phyloP scores from a whole-genome alignment of 2,888 invertebrate genomes.

The Agapetus fuscipes region DNA sequence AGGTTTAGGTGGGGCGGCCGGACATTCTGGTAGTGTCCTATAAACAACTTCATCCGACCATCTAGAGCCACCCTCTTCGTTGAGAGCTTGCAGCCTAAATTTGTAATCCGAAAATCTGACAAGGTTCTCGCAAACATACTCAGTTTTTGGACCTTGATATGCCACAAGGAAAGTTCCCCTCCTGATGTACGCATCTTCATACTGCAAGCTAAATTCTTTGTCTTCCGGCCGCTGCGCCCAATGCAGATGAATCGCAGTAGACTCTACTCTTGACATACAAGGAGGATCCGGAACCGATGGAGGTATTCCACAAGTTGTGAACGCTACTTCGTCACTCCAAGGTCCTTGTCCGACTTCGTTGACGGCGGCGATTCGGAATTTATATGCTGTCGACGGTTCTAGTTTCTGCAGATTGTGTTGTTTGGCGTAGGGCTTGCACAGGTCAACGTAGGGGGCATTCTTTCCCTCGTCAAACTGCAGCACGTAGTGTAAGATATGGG shows the following conservation, averaged over 20 bases:
- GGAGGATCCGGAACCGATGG: conserved; percentile 75
- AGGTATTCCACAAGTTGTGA: conserved; percentile 69
- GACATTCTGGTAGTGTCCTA: conserved; percentile 70
- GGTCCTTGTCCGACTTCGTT: conserved; percentile 70
- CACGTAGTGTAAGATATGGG: conserved; percentile 64
- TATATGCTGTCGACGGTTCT: conserved; percentile 69
- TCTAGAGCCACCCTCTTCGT: conserved; percentile 72
- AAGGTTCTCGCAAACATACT: conserved; percentile 57
- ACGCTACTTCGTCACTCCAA: conserved; percentile 58
- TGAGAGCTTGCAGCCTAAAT: conserved; percentile 72
- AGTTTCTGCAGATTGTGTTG: conserved; percentile 69
- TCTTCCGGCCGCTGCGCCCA: conserved; percentile 71
- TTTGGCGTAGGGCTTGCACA: conserved; percentile 61
- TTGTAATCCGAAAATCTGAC: conserved; percentile 70
- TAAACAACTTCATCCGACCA: conserved; percentile 76
- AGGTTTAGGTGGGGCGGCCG: conserved; percentile 68
- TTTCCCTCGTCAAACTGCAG: conserved; percentile 70
- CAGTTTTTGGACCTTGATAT: conserved; percentile 66
- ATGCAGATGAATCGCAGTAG: conserved; percentile 55
- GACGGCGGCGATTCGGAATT: conserved; percentile 73
- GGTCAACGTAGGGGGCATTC: conserved; percentile 59
- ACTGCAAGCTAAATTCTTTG: conserved; percentile 74
- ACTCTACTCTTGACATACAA: conserved; percentile 50
- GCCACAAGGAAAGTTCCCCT: conserved; percentile 73
- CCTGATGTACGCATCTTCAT: conserved; percentile 58